Evolutionary conservation across 2,113 vertebrate species (phyloP), one percentile per base, ranked within the genome.

Genomic region (Hyaena hyaena): DNA sequence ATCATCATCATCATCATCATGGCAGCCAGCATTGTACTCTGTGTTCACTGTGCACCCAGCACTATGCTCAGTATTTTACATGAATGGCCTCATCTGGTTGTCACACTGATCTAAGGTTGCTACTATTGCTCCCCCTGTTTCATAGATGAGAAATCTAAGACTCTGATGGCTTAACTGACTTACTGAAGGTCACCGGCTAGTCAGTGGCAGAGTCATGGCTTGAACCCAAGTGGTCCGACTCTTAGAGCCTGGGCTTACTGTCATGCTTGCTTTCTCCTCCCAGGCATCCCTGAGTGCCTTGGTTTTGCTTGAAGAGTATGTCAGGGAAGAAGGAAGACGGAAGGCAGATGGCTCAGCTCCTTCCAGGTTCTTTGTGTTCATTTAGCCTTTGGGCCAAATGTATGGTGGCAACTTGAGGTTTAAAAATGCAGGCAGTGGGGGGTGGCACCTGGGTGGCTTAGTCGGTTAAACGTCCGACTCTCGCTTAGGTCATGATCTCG

Each of bases 321-420:
- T 35, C 33, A 4, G 7, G 26, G 45, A 71, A 84, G 28, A 39
- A 95, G 33, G 12, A 85, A 90, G 43, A 33, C 16, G 53, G 84
- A 69, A 86, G 50, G 48, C 7, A 6, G 2, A 6, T 65, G 55
- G 5, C 23, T 12, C 43, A 82, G 21, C 14, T 26, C 33, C 21
- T 90, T 77, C 33, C 26, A 61, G 33, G 1, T 85, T 90, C 45
- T 86, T 82, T 35, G 10, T 81, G 48, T 90, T 83, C 39, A 39
- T 17, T 69, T 61, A 43, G 69, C 11, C 28, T n/a, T 89, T 92
- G 35, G 76, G 48, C 77, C 8, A 96, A 91, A 90, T 45, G 28
- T 63, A 2, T 19, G 88, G 24, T 74, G 9, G 71, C 61, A 96
- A 84, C 15, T n/a, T 1, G 80, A 73, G 33, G 55, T 55, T 93